Base-by-base conservation (phyloP, 2,797 vertebrate species). In the Lemur catta region DNA sequence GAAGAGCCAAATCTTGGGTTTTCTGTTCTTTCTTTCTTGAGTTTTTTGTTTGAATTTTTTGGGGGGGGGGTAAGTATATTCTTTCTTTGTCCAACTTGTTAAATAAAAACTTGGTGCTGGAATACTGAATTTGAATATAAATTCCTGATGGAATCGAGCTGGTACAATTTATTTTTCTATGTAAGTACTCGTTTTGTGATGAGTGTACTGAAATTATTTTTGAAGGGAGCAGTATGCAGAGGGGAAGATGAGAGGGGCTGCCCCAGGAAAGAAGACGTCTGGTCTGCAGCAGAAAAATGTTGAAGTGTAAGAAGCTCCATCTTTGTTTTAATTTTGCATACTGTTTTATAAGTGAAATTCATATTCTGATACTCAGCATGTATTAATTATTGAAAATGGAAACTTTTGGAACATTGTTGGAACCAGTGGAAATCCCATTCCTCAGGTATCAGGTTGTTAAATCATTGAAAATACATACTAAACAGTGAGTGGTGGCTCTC, bases 221-320 rank as follows among this genome's bases (percentile, higher is more conserved):
- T 94, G 1, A 98, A 99, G 99, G 99, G 99, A 99, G 98, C 99
- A 99, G 63, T 99, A 99, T 99, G 99, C 99, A 98, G 99, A 99
- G 98, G 99, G 99, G 98, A 99, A 99, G 99, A 99, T 99, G 99
- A 99, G 99, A 99, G 99, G 99, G 97, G 99, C 99, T 98, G 99
- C 99, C 98, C 99, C 99, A 48, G 99, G 99, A 97, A 99, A 99
- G 99, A 99, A 99, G 99, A 99, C 99, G 94, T 99, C 99, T 98
- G 99, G 99, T 98, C 99, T 99, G 98, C 99, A 99, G 98, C 99
- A 99, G 98, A 99, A 99, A 98, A 99, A 99, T 98, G 99, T 99
- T 98, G 99, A 99, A 98, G 98, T 99, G 99, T 99, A 98, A 99
- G 99, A 98, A 80, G 84, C 20, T 87, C 89, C 94, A 0, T 88